Percentiles rank a stretch among this genome's conserved stretches.
Evolutionary conservation across 2,797 vertebrate genomes (phyloP).

Genomic region (Meriones psammophilus): DNA sequence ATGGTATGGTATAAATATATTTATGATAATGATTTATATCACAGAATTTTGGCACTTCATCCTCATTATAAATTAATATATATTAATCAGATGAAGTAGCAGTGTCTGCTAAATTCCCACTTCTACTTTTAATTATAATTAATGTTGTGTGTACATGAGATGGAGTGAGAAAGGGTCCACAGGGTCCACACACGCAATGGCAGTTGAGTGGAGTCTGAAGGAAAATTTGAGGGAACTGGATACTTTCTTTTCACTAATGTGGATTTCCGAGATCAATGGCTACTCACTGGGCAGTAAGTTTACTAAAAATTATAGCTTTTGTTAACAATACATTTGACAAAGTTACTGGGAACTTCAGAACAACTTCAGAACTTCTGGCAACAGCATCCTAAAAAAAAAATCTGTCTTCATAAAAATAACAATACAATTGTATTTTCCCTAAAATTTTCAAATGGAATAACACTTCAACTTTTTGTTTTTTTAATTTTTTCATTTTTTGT

Average conservation of each 20-base stretch:
- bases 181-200: background rate
- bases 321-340: background rate
- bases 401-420: background rate
- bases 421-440: background rate
- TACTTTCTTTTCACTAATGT: background rate
- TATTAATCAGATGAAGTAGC: background rate
- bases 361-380: background rate
- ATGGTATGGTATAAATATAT: background rate
- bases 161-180: background rate
- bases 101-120: background rate
- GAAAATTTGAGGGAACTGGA: background rate
- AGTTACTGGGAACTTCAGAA: background rate
- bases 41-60: background rate
- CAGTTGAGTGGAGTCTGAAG: background rate
- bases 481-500: no score
- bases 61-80: background rate
- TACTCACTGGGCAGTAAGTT: no score
- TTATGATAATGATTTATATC: background rate
- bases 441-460: background rate
- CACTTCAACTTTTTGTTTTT: background rate
- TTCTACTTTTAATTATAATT: background rate
- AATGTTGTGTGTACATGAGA: no score
- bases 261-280: no score
- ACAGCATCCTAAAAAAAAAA: background rate
- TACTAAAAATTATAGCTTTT: background rate